Evolutionary conservation across 2,888 invertebrate genomes (phyloP).

Genomic region (Drymonia ruficornis): DNA sequence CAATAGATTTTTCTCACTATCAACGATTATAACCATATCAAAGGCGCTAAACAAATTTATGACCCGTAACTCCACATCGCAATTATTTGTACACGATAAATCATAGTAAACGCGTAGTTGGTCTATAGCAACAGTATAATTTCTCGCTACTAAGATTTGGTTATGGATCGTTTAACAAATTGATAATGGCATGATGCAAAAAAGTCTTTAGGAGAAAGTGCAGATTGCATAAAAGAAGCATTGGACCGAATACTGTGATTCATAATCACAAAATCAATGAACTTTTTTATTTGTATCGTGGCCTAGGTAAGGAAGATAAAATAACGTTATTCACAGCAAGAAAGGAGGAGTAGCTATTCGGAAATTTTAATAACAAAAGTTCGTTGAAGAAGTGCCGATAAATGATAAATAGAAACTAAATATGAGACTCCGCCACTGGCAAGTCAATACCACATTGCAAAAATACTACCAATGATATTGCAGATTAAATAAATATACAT

Average conservation of each 20-base stretch:
- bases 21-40: constrained; percentile 55
- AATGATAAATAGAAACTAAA: not conserved
- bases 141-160: constrained; percentile 59
- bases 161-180: constrained; percentile 58
- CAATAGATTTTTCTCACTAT: constrained; percentile 53
- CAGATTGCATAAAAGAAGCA: constrained; percentile 5
- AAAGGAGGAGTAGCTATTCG: not conserved
- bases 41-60: constrained; percentile 71
- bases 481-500: too few species aligned
- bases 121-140: constrained; percentile 47
- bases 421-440: not conserved
- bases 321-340: not conserved
- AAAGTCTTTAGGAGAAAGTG: constrained; percentile 25
- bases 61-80: constrained; percentile 67
- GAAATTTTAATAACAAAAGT: not conserved
- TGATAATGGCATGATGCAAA: constrained; percentile 44
- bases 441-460: too few species aligned
- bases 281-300: not conserved
- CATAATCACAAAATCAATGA: constrained; percentile 1
- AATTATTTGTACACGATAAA: constrained; percentile 56
- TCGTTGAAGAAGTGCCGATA: not conserved
- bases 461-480: too few species aligned
- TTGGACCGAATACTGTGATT: not conserved
- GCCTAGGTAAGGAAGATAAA: not conserved
- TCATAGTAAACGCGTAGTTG: constrained; percentile 36